Evolutionary conservation across 2,888 invertebrate species (phyloP).

Genomic region (Eupithecia inturbata): DNA sequence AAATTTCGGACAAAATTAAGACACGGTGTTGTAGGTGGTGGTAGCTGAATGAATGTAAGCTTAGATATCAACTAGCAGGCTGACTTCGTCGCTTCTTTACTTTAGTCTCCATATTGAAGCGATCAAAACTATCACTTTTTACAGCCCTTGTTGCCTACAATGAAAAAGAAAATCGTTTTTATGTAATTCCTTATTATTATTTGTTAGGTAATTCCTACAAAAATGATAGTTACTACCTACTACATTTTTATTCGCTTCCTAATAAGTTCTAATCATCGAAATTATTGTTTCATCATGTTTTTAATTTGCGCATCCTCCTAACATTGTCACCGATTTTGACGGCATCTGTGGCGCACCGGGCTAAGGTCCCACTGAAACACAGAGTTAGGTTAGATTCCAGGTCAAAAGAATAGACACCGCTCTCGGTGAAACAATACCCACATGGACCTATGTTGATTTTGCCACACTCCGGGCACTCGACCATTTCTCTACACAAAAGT

Average conservation of each 20-base stretch:
- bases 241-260: not conserved
- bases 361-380: not conserved
- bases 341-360: not conserved
- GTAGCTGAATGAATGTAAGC: not conserved
- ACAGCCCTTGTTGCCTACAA: no score
- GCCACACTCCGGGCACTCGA: no score
- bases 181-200: constrained; percentile 1
- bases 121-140: no score
- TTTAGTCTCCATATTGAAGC: no score
- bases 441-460: no score
- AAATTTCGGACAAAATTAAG: not conserved
- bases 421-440: no score
- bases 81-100: no score
- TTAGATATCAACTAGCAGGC: no score
- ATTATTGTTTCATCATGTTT: not conserved
- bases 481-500: no score
- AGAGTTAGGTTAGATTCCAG: not conserved
- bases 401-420: no score
- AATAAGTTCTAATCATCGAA: not conserved
- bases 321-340: not conserved
- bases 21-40: not conserved
- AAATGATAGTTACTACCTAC: not conserved
- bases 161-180: no score
- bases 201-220: not conserved
- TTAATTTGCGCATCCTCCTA: not conserved